Evolutionary conservation across 2,797 vertebrate species (phyloP).

Genomic region (Coccyzus lansbergi): DNA sequence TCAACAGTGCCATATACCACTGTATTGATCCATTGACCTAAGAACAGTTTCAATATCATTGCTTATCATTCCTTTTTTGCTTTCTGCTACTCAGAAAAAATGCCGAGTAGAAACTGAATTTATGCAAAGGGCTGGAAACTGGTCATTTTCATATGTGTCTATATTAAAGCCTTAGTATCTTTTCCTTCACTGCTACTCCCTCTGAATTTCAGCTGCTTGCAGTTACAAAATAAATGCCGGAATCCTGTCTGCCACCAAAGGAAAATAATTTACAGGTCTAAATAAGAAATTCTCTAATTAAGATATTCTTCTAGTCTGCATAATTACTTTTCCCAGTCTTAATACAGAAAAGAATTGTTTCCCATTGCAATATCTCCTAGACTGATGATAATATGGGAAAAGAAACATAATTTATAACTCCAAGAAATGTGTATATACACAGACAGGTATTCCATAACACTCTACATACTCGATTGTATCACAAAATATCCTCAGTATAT

Average conservation of each 20-base stretch:
- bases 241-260: constrained; percentile 8
- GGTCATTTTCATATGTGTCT: neutral
- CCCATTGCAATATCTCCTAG: neutral
- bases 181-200: neutral
- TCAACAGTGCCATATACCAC: neutral
- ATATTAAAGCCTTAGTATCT: neutral
- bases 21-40: neutral
- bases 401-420: neutral
- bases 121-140: neutral
- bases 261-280: neutral
- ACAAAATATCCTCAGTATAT: neutral
- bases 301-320: neutral
- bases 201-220: neutral
- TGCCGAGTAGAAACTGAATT: neutral
- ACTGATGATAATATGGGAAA: neutral
- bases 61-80: neutral
- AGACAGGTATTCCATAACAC: neutral
- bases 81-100: neutral
- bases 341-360: neutral
- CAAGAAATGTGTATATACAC: neutral
- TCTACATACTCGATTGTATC: neutral
- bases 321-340: neutral
- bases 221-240: neutral
- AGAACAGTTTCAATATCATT: neutral
- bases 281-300: neutral